phyloP scores from a whole-genome alignment of 2,797 vertebrate species.

The Buceros bicornis region DNA sequence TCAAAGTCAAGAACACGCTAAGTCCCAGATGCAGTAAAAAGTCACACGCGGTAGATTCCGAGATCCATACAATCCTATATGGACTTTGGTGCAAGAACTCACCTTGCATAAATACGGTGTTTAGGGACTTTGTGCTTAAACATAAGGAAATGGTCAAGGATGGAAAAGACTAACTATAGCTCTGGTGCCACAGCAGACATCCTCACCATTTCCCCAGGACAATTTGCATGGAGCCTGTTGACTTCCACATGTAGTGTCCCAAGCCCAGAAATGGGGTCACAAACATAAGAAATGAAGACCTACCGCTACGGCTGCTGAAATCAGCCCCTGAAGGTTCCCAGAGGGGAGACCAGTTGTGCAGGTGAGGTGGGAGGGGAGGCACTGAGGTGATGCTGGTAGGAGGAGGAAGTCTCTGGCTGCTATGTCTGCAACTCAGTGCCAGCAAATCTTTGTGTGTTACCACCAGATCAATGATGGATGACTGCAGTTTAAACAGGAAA shows the following conservation, averaged over 20 bases:
- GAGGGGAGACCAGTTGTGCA: neutral
- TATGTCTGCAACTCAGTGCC: neutral
- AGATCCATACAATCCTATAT: neutral
- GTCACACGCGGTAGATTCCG: neutral
- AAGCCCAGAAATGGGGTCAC: neutral
- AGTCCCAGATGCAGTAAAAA: neutral
- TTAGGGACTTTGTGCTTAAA: neutral
- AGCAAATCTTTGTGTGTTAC: neutral
- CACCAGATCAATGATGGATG: neutral
- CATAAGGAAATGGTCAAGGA: neutral
- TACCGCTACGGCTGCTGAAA: neutral
- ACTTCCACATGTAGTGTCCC: neutral
- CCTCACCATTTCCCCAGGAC: neutral
- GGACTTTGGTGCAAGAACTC: neutral
- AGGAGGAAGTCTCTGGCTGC: neutral
- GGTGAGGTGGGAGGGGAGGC: rapidly evolving
- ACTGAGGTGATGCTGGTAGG: neutral
- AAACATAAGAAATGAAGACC: neutral
- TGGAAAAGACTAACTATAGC: neutral
- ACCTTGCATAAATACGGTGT: neutral
- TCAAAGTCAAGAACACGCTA: neutral
- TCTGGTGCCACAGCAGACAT: neutral
- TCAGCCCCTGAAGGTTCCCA: neutral
- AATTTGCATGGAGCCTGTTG: neutral
- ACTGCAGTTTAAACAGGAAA: slow-evolving; percentile 17